A percentile compares a stretch with the other conserved stretches of the same genome.
These are phyloP conservation scores for Dipodomys merriami DNA, from an alignment of 2,113 vertebrate species.

Conservation along the genomic window DNA sequence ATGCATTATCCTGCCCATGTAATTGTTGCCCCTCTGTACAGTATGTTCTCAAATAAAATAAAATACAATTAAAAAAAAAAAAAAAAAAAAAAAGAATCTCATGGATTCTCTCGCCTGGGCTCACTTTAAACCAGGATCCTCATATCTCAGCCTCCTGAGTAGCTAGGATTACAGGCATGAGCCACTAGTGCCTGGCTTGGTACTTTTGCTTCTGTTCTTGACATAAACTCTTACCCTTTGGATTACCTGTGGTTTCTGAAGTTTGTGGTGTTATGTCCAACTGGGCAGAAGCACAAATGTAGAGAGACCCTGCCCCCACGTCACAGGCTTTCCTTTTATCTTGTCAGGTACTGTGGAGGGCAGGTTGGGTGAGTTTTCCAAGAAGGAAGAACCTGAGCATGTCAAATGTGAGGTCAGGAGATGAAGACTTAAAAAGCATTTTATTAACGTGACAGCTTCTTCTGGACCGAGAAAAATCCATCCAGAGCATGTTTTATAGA, in stretches of 20 bases:
- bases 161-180: too few species aligned
- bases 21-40: too few species aligned
- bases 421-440: background rate
- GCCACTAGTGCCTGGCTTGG: too few species aligned
- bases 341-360: background rate
- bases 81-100: too few species aligned
- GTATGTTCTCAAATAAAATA: too few species aligned
- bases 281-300: background rate
- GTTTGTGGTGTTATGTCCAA: background rate
- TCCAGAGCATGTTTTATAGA: background rate
- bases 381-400: background rate
- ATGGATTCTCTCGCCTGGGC: too few species aligned
- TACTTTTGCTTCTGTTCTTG: background rate
- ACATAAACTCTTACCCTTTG: background rate
- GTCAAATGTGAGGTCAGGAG: background rate
- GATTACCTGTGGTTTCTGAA: background rate
- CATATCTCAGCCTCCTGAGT: too few species aligned
- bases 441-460: background rate
- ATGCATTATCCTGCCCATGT: too few species aligned
- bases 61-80: too few species aligned
- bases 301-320: background rate
- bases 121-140: too few species aligned
- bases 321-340: background rate
- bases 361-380: too few species aligned
- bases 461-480: conserved; percentile 5